phyloP scores from a whole-genome alignment of 1,140 invertebrate genomes.

The Archegozetes longisetosus region DNA sequence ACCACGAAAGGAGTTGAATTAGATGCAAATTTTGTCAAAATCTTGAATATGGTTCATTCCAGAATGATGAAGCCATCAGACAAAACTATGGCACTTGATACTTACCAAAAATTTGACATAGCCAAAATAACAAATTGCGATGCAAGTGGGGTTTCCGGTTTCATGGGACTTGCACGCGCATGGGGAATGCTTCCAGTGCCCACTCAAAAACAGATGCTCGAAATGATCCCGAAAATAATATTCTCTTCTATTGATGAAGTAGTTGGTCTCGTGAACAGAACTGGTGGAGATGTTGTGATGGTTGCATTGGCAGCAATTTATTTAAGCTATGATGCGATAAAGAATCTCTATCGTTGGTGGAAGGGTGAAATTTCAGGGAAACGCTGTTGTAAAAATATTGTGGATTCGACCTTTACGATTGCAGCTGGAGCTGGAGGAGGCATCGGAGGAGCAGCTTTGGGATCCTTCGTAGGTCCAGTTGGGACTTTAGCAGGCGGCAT shows the following conservation, averaged over 20 bases:
- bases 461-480: neutral
- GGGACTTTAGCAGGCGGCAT: neutral
- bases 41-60: no score
- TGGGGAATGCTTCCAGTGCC: neutral
- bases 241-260: neutral
- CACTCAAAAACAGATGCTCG: neutral
- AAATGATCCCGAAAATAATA: neutral
- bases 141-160: neutral
- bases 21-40: no score
- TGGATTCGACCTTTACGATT: neutral
- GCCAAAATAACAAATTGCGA: neutral
- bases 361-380: neutral
- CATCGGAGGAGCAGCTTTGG: neutral
- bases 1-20: no score
- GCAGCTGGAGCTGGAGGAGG: conserved; percentile 1
- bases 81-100: neutral
- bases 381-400: conserved; percentile 1
- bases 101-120: neutral
- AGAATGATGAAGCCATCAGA: neutral
- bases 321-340: neutral
- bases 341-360: neutral
- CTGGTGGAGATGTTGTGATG: conserved; percentile 2
- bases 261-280: neutral
- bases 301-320: neutral
- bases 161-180: neutral